Base-by-base conservation (phyloP, 2,113 vertebrate species). In the Taxidea taxus region DNA sequence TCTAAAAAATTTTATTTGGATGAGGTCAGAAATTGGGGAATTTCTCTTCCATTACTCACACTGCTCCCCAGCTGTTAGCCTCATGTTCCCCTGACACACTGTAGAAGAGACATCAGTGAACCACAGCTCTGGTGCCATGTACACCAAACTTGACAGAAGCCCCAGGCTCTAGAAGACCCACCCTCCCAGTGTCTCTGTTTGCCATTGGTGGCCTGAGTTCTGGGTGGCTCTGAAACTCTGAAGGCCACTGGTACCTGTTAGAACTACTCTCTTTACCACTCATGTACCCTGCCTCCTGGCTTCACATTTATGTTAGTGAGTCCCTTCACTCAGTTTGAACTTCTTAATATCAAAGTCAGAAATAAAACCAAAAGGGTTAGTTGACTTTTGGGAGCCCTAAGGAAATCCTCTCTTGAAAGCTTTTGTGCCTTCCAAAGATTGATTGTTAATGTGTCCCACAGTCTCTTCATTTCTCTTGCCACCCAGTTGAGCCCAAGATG, bases 1-100 rank as follows among this genome's bases (percentile, higher is more conserved):
- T 96, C 95, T 88, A 47, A 42, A 95, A 90, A 90, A 96, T 97
- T 91, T 87, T 97, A 97, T 89, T 97, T 94, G 95, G 44, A 96
- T 98, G 97, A 98, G 97, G 81, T 97, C 97, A 98, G 94, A 86
- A 94, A 81, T 44, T 47, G 64, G 89, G 60, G 49, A 25, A 95
- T 64, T 96, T 94, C 1, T 49, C 39, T 92, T 58, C 87, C 82
- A 91, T 94, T 96, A 93, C 82, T 96, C 94, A 90, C 81, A 60
- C 7, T 82, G 90, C 87, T 97, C 88, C 44, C 95, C 81, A 97
- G 95, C 70, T 95, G 95, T 92, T 5, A 47, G 39, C 78, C 86
- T 93, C 56, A 92, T 97, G 96, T 86, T 97, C 78, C 44, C 42
- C 60, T 7, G 16, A 81, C 62, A 70, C 10, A 2, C 92, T 68